Base-by-base conservation (phyloP, 2,113 vertebrate species). In the Apaloderma vittatum region DNA sequence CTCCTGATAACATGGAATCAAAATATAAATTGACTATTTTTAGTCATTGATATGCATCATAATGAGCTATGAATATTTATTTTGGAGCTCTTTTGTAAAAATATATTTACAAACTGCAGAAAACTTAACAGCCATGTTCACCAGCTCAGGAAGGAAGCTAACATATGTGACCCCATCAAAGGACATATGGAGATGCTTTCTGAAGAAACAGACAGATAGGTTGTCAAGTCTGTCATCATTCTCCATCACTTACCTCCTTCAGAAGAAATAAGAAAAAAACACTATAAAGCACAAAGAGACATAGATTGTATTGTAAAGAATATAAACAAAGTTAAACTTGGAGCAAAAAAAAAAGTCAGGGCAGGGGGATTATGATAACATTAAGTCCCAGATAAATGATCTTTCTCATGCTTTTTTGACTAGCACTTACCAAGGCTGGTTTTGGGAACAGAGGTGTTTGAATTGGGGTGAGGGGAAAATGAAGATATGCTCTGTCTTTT, bases 351-450 rank as follows among this genome's bases (percentile, higher is more conserved):
- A 78, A 49, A 29, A 11, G 2, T 46, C 20, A 45, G 11, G 34
- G 13, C 4, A 29, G 12, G 2, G 3, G 5, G 6, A 54, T 74
- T 81, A 43, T 46, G 62, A 45, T 65, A 51, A 55, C 5, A 4
- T 51, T 40, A 40, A 58, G 1, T 40, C 12, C 12, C 8, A n/a
- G 18, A 36, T 55, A 59, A 78, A 48, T 0, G 0, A 32, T 43
- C 0, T 29, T 68, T 45, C 22, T 61, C n/a, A 20, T 48, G 8
- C 3, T 8, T 23, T 65, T 61, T 34, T 71, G 36, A 54, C 52
- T 82, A 23, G 34, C 4, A 18, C 13, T 2, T 68, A 76, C 45
- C 5, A 82, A 29, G 11, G 5, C 8, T 57, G 26, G 2, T 63
- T 78, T 78, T 34, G 16, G 30, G 23, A 76, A 58, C 20, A 49